Evolutionary conservation across 2,113 vertebrate species (phyloP).

Genomic region (Brachyistius frenatus): DNA sequence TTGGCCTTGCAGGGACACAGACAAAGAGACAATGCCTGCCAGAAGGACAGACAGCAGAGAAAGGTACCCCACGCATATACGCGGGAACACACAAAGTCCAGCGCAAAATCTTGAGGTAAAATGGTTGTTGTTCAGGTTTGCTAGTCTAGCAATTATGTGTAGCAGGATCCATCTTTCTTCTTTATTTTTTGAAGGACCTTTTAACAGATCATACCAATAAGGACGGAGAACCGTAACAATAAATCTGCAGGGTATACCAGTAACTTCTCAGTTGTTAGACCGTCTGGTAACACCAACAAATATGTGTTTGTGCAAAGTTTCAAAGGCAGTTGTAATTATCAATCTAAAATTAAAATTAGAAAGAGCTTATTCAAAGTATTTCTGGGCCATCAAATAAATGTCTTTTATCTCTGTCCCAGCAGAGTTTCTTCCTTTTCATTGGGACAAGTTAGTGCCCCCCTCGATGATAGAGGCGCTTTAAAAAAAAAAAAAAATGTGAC

Average conservation of each 20-base stretch:
- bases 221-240: slow-evolving; percentile 53
- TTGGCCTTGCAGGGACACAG: slow-evolving; percentile 74
- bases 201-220: slow-evolving; percentile 75
- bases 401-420: slow-evolving; percentile 80
- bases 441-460: slow-evolving; percentile 83
- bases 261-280: slow-evolving; percentile 26
- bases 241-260: slow-evolving; percentile 50
- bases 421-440: slow-evolving; percentile 77
- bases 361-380: slow-evolving; percentile 73
- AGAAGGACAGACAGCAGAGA: slow-evolving; percentile 66
- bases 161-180: slow-evolving; percentile 69
- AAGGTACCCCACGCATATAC: slow-evolving; percentile 8
- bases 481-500: slow-evolving; percentile 75
- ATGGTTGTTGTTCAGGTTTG: slow-evolving; percentile 73
- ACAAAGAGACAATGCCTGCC: slow-evolving; percentile 72
- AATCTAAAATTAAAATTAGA: slow-evolving; percentile 77
- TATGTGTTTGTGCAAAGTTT: slow-evolving; percentile 61
- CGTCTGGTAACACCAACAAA: slow-evolving; percentile 36
- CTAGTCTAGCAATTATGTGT: slow-evolving; percentile 71
- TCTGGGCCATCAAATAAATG: slow-evolving; percentile 74
- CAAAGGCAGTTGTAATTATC: slow-evolving; percentile 60
- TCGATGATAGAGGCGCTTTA: slow-evolving; percentile 82
- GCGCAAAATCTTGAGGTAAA: slow-evolving; percentile 57
- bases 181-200: slow-evolving; percentile 78
- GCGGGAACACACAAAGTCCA: slow-evolving; percentile 16